phyloP scores from a whole-genome alignment of 2,888 invertebrate genomes.

The Athalia rosae region DNA sequence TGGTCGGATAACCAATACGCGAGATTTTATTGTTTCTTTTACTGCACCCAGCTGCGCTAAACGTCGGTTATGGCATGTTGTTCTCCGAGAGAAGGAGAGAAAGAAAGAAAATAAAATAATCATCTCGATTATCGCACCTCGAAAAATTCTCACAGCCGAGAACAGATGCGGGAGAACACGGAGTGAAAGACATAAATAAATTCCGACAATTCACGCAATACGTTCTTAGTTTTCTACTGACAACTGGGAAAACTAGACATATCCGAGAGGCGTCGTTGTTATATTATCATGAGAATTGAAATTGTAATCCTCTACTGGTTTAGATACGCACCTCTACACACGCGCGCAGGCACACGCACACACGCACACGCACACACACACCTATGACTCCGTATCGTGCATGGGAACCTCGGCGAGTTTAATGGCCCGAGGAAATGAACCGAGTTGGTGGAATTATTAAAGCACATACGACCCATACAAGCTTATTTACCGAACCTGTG shows the following conservation, averaged over 20 bases:
- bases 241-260: neutral
- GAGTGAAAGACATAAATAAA: no score
- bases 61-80: neutral
- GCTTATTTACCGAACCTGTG: neutral
- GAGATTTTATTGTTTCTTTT: constrained; percentile 18
- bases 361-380: no score
- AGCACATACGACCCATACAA: neutral
- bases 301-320: constrained; percentile 6
- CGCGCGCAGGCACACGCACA: no score
- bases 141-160: neutral
- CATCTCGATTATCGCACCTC: constrained; percentile 10
- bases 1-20: constrained; percentile 27
- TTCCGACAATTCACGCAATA: no score
- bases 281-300: constrained; percentile 31
- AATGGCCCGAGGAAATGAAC: constrained; percentile 10
- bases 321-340: neutral
- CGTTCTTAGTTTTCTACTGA: no score
- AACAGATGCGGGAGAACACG: no score
- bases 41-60: constrained; percentile 5
- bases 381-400: neutral
- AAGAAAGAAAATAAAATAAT: neutral
- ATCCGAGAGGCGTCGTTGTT: constrained; percentile 13
- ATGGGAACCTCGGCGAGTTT: constrained; percentile 19
- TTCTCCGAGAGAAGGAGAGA: neutral
- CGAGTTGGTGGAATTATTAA: constrained; percentile 16